A percentile compares a stretch with the other conserved stretches of the same genome.
These are phyloP conservation scores for Ennomos fuscantarius DNA, from an alignment of 2,888 invertebrate species.

Conservation along the genomic window DNA sequence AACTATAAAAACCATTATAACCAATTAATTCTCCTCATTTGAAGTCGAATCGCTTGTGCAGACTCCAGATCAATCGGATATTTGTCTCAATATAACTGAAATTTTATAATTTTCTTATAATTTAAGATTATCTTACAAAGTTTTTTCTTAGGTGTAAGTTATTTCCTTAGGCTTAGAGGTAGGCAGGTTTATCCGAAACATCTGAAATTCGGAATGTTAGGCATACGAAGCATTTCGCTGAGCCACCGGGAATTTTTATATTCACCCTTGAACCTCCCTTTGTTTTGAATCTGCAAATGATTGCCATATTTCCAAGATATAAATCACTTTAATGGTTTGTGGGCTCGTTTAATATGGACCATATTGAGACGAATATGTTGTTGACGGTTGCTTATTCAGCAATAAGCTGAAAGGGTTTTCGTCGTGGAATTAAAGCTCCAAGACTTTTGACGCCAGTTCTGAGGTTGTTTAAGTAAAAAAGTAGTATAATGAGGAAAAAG, in stretches of 20 bases:
- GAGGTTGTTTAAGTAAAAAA: neutral
- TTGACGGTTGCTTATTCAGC: constrained; percentile 23
- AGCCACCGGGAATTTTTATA: constrained; percentile 50
- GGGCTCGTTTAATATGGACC: constrained; percentile 27
- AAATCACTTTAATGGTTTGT: constrained; percentile 42
- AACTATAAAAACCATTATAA: too few species aligned
- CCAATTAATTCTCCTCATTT: too few species aligned
- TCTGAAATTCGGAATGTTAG: constrained; percentile 13
- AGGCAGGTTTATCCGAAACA: constrained; percentile 15
- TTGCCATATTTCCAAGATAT: constrained; percentile 51
- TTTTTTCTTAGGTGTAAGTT: neutral
- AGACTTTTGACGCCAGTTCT: constrained; percentile 5
- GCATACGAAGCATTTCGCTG: constrained; percentile 9
- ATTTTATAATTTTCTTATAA: too few species aligned
- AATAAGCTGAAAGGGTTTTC: constrained; percentile 8
- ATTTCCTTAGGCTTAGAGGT: constrained; percentile 6
- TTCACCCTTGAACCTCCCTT: constrained; percentile 41
- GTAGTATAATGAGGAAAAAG: too few species aligned
- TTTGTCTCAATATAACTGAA: too few species aligned
- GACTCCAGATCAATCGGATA: too few species aligned
- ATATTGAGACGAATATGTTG: constrained; percentile 27
- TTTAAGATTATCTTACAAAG: too few species aligned
- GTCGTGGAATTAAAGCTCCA: neutral
- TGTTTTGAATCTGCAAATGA: constrained; percentile 54
- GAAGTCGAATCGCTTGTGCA: too few species aligned